Base-by-base conservation (phyloP, 2,888 invertebrate species). In the Drosophila austrosaltans region DNA sequence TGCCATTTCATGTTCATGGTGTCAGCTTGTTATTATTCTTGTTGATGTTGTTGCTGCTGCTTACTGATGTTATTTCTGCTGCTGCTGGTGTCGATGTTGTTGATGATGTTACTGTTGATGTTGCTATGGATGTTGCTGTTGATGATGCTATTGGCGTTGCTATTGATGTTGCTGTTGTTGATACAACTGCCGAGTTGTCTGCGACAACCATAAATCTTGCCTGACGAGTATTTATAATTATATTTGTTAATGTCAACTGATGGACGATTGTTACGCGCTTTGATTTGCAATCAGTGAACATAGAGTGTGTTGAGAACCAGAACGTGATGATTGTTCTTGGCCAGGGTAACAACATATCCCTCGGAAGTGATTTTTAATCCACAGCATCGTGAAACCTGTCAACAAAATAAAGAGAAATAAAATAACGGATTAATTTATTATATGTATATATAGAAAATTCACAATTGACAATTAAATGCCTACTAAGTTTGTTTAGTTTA, bases 311-410 rank as follows among this genome's bases (percentile, higher is more conserved):
- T 97, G 93, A 98, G 95, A 93, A 99, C 97, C 93, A 99, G 95
- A 91, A 99, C 98, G 93, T 98, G 98, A 93, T 99, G 98, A 94
- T 99, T 99, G 94, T 98, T 99, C 94, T 99, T 99, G 92, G 98
- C 98, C 93, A 99, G 94, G 80, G 98, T 98, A 86, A 98, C 97
- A 89, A 98, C 97, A 93, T 97, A 98, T 84, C 98, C 98, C 93
- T 98, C 98, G 22, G 97, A 97, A 68, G 98, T 98, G 90, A 99
- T 98, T 94, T 98, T 98, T 91, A 99, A 94, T 77, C 98, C 98
- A 93, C 98, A 99, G 94, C 98, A 99, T 90, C 98, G 97, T 80
- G 98, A 98, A 78, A 99, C 98, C 97, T 98, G 42, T n/a, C 8
- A 4, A 48, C 1, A 8, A 12, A 58, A 57, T 2, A 32, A 39